phyloP scores from a whole-genome alignment of 2,888 invertebrate species.

The Drosophila austrosaltans region DNA sequence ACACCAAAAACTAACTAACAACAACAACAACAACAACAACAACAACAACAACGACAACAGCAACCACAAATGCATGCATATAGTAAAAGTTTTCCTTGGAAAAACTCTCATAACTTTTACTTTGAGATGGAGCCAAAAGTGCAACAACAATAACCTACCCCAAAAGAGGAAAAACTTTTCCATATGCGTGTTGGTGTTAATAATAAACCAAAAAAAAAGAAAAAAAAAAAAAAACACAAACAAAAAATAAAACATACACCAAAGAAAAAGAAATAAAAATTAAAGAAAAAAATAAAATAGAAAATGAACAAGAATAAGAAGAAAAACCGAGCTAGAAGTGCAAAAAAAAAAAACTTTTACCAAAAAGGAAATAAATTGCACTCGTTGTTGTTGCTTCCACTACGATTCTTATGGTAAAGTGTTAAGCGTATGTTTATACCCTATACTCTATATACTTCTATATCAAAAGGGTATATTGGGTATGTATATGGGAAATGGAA shows the following conservation, averaged over 20 bases:
- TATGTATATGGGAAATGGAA: no score
- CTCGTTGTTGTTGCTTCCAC: constrained; percentile 49
- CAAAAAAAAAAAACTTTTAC: constrained; percentile 52
- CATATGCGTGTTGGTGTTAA: constrained; percentile 56
- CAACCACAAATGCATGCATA: constrained; percentile 35
- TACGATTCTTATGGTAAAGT: constrained; percentile 69
- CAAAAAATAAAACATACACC: constrained; percentile 19
- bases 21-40: constrained; percentile 40
- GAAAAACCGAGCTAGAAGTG: constrained; percentile 5
- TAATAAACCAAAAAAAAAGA: constrained; percentile 67
- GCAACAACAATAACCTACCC: constrained; percentile 64
- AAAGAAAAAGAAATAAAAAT: constrained; percentile 54
- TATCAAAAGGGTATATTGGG: neutral
- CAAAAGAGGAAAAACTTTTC: constrained; percentile 67
- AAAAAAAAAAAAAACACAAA: constrained; percentile 22
- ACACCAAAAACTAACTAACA: constrained; percentile 26
- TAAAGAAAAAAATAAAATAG: neutral
- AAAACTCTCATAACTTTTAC: constrained; percentile 75
- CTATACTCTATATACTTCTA: neutral
- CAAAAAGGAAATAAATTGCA: constrained; percentile 60
- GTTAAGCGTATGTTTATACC: constrained; percentile 57
- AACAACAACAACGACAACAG: constrained; percentile 37
- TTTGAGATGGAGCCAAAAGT: constrained; percentile 66
- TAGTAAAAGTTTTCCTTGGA: constrained; percentile 61
- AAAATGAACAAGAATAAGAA: neutral